phyloP scores from a whole-genome alignment of 1,140 invertebrate genomes.

The Trichoplusia ni region DNA sequence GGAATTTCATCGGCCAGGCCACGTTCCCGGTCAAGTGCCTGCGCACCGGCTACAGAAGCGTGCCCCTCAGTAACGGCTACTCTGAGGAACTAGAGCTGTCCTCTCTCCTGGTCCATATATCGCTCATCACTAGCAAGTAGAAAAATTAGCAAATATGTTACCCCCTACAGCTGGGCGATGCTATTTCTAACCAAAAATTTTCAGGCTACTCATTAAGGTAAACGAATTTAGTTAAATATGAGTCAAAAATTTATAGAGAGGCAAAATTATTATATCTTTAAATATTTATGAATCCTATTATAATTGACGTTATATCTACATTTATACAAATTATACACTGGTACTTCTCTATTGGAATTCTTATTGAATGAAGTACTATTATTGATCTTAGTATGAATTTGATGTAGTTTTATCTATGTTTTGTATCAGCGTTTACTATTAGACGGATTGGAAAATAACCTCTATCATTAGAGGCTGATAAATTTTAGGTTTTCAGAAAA shows the following conservation, averaged over 20 bases:
- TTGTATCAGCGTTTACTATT: too few relatives aligned
- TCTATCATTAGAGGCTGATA: too few relatives aligned
- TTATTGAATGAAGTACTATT: too few relatives aligned
- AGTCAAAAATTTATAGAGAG: neutral
- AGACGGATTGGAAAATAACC: too few relatives aligned
- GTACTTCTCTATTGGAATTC: too few relatives aligned
- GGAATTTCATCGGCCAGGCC: conserved; percentile 98
- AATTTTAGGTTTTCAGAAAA: too few relatives aligned
- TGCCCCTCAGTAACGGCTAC: conserved; percentile 94
- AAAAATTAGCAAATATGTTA: neutral
- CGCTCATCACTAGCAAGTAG: conserved; percentile 36
- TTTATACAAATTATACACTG: neutral
- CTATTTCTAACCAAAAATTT: conserved; percentile 18
- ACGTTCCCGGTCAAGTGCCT: conserved; percentile 92
- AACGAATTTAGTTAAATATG: too few relatives aligned
- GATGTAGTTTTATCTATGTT: too few relatives aligned
- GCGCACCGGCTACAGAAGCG: conserved; percentile 93
- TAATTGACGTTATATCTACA: neutral
- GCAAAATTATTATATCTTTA: neutral
- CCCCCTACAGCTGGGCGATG: neutral
- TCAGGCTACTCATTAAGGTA: neutral
- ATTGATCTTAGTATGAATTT: too few relatives aligned
- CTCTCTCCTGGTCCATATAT: conserved; percentile 92
- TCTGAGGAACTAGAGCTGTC: conserved; percentile 97
- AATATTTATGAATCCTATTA: neutral